Conservation (phyloP, 1,140 invertebrate species). For the Philopotamus ludificatus region DNA sequence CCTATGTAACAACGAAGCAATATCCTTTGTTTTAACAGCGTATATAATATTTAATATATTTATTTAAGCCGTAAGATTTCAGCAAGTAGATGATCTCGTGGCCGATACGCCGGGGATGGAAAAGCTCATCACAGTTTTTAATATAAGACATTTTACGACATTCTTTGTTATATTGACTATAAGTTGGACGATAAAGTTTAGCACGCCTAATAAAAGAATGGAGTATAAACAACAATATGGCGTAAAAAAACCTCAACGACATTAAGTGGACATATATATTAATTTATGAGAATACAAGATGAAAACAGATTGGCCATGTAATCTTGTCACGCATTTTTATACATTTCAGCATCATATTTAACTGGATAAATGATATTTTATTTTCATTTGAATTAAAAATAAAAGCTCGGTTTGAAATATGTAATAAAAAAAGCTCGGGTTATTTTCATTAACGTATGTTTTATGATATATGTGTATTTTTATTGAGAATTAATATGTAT, state of each 20-base stretch:
- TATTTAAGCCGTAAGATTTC: slow-evolving; percentile 4
- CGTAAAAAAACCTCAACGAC: not conserved
- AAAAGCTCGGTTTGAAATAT: too few species aligned
- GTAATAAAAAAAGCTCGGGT: too few species aligned
- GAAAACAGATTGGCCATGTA: too few species aligned
- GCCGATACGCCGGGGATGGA: slow-evolving; percentile 5
- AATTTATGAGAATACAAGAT: too few species aligned
- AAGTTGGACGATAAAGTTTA: slow-evolving; percentile 11
- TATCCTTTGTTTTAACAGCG: not conserved
- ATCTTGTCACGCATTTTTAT: too few species aligned
- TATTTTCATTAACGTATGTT: too few species aligned
- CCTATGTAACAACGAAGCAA: not conserved
- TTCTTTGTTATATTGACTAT: slow-evolving; percentile 8
- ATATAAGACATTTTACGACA: slow-evolving; percentile 11
- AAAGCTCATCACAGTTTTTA: slow-evolving; percentile 12
- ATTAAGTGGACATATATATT: too few species aligned
- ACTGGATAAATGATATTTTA: too few species aligned
- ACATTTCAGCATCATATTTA: too few species aligned
- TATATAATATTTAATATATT: slow-evolving; percentile 7
- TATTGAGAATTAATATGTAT: too few species aligned
- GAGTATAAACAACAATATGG: not conserved
- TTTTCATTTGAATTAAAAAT: too few species aligned
- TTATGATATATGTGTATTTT: too few species aligned
- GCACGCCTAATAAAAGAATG: slow-evolving; percentile 8
- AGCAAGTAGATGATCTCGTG: not conserved